These are phyloP conservation scores for Lordiphosa stackelbergi DNA, from an alignment of 1,140 invertebrate species.

Conservation along the genomic window DNA sequence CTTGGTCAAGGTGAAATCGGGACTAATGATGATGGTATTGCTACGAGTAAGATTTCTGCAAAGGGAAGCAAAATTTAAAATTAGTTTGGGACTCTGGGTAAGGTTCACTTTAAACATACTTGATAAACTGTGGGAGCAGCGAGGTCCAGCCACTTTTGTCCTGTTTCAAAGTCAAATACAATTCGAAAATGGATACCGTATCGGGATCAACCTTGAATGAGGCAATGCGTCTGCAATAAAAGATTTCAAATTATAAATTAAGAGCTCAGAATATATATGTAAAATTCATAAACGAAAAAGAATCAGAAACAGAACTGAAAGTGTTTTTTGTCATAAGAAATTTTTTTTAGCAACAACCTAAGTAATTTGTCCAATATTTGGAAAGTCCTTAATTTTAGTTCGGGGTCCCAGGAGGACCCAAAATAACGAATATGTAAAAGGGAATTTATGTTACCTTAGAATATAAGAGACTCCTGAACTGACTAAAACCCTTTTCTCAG, in stretches of 20 bases:
- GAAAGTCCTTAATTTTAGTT: too few relatives aligned
- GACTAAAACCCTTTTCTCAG: too few relatives aligned
- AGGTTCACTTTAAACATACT: constrained; percentile 81
- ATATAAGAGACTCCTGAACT: too few relatives aligned
- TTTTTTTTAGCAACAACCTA: too few relatives aligned
- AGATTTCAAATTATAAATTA: neutral
- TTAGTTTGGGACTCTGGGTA: neutral
- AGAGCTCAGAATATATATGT: neutral
- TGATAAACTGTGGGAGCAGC: constrained; percentile 89
- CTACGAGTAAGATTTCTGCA: constrained; percentile 87
- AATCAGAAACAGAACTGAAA: too few relatives aligned
- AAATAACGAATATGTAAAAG: too few relatives aligned
- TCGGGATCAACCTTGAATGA: constrained; percentile 88
- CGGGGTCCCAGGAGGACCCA: too few relatives aligned
- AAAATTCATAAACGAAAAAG: too few relatives aligned
- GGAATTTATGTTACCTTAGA: too few relatives aligned
- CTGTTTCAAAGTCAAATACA: constrained; percentile 89
- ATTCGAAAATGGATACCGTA: constrained; percentile 90
- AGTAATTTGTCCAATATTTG: too few relatives aligned
- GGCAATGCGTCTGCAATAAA: constrained; percentile 76
- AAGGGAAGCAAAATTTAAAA: constrained; percentile 10
- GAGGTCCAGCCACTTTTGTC: constrained; percentile 89
- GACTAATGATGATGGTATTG: constrained; percentile 90
- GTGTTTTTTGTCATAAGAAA: too few relatives aligned
- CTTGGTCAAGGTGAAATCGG: constrained; percentile 89